A percentile compares a stretch with the other conserved stretches of the same genome.
Conservation (phyloP, 2,888 invertebrate species). For the Andrena marginata region DNA sequence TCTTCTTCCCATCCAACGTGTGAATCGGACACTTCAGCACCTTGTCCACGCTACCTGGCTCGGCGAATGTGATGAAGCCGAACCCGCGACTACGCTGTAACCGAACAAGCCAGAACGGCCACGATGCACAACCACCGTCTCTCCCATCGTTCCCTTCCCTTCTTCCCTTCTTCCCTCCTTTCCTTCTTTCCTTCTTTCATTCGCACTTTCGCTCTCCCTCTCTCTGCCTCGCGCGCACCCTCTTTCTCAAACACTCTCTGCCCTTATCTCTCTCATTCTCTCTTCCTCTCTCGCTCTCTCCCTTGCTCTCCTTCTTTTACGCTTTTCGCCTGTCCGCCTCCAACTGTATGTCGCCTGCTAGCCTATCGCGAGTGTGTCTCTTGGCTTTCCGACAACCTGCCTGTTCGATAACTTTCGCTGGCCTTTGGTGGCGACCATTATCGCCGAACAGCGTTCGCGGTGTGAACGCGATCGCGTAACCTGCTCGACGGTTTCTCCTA, state of each 20-base stretch:
- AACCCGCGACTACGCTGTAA: constrained; percentile 96
- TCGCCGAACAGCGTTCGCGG: background rate
- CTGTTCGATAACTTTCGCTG: background rate
- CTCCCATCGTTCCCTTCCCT: constrained; percentile 44
- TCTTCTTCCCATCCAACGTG: constrained; percentile 96
- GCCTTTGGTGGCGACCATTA: background rate
- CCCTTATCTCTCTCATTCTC: background rate
- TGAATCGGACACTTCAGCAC: constrained; percentile 96
- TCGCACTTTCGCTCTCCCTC: constrained; percentile 16
- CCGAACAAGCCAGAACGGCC: constrained; percentile 75
- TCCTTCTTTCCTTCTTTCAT: background rate
- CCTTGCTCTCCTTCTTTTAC: background rate
- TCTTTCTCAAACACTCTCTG: background rate
- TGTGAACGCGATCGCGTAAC: constrained; percentile 1
- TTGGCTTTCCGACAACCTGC: constrained; percentile 23
- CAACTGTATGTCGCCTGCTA: background rate
- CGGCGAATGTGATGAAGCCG: constrained; percentile 97
- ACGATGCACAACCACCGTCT: constrained; percentile 74
- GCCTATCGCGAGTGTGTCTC: background rate
- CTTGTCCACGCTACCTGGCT: constrained; percentile 95
- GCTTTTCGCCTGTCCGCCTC: constrained; percentile 12
- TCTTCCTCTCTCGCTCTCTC: background rate
- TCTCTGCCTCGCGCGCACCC: constrained; percentile 1
- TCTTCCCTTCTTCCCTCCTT: constrained; percentile 25
- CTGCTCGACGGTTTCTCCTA: constrained; percentile 1